Conservation (phyloP, 2,113 vertebrate genomes). For the Bufo bufo region DNA sequence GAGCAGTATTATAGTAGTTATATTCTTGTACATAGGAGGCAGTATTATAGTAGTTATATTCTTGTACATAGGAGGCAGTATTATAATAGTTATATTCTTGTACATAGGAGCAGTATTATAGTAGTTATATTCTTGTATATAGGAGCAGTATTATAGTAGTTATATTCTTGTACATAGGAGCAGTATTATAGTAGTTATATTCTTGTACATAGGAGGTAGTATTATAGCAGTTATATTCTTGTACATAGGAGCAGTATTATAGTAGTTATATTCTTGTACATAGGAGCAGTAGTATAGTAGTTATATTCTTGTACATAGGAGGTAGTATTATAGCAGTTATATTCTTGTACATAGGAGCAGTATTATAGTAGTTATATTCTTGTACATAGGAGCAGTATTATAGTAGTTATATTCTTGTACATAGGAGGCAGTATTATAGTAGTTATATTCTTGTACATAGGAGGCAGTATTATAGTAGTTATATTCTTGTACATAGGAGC, state of each 20-base stretch:
- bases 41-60: slow-evolving; percentile 1
- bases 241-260: slow-evolving; percentile 3
- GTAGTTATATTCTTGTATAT: slow-evolving; percentile 13
- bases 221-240: slow-evolving; percentile 9
- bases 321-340: slow-evolving; percentile 3
- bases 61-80: not conserved
- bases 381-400: not conserved
- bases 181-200: slow-evolving; percentile 26
- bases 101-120: slow-evolving; percentile 9
- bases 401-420: not conserved
- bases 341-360: not conserved
- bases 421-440: not conserved
- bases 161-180: slow-evolving; percentile 7
- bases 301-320: not conserved
- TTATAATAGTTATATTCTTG: slow-evolving; percentile 7
- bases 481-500: not conserved
- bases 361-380: slow-evolving; percentile 21
- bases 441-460: not conserved
- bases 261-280: not conserved
- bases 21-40: not conserved
- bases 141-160: slow-evolving; percentile 9
- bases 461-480: slow-evolving; percentile 1
- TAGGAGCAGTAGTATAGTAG: not conserved
- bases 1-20: slow-evolving; percentile 5
- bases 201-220: not conserved